Evolutionary conservation across 2,888 invertebrate species (phyloP), one percentile per base, ranked within the genome.

Genomic region (Alentia gelatinosa): DNA sequence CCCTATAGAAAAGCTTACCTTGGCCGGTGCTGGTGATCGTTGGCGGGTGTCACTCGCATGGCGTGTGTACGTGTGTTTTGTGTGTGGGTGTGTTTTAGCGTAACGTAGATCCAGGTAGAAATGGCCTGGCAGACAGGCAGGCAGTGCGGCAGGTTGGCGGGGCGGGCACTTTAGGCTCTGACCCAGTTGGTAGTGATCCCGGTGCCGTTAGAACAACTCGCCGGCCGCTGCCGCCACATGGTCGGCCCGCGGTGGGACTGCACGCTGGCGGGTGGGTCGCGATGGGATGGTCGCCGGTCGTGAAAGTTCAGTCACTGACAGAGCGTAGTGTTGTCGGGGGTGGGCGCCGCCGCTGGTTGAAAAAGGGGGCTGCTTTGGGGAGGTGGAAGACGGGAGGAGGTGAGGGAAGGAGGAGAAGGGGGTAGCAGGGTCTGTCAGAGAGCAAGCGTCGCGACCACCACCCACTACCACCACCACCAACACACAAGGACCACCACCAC

Each of bases 141-240:
- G 30, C 68, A 12, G 26, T 23, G 47, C 47, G 19, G 9, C 19
- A 47, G 47, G 47, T 56, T n/a, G 56, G 19, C 19, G 56, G 19
- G 1, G 56, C 56, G n/a, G 56, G 56, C 23, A 19, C 19, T 19
- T 19, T 63, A 19, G 30, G 30, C 30, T 26, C 68, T 68, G 68
- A 68, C 68, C 68, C 26, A 68, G 68, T 68, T 68, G 68, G 68
- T 9, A 9, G n/a, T 68, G 33, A 30, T 68, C 30, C 30, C 33
- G 68, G 68, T 68, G 68, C 68, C 68, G 68, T 68, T 68, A 68
- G n/a, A 68, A 12, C 12, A 56, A 3, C 9, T 1, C 19, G 26
- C 68, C 30, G 68, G 68, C 68, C 68, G 33, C 68, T 30, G 68
- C 68, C 68, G 33, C 68, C 68, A 68, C 68, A 68, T 68, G 68